These are phyloP conservation scores for Chaetura pelagica DNA, from an alignment of 2,113 vertebrate genomes.

Conservation along the genomic window DNA sequence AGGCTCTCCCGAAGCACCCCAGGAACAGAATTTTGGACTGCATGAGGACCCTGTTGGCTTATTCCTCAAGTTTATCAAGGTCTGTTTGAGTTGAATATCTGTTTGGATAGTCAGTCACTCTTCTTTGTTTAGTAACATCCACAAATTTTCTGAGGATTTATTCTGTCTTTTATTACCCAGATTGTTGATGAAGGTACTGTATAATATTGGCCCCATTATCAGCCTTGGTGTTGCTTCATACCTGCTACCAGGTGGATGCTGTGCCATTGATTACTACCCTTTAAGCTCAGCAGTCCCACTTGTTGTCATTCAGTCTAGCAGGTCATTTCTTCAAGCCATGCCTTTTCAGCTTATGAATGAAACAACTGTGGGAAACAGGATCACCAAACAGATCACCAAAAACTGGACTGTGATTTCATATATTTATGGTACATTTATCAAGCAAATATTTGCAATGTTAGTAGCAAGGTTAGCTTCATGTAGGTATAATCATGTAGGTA, in stretches of 20 bases:
- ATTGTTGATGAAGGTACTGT: neutral
- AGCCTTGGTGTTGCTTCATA: neutral
- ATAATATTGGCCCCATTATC: neutral
- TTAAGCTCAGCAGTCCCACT: neutral
- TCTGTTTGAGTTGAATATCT: neutral
- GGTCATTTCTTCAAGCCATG: neutral
- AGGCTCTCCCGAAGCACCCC: neutral
- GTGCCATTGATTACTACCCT: rapidly evolving
- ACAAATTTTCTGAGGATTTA: neutral
- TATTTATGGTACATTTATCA: neutral
- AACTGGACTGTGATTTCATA: neutral
- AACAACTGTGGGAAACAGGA: neutral
- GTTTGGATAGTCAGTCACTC: neutral
- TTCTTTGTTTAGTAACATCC: neutral
- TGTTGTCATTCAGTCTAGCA: neutral
- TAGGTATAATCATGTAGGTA: neutral
- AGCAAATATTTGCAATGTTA: neutral
- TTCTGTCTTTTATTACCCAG: neutral
- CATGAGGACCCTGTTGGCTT: neutral
- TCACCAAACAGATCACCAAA: neutral
- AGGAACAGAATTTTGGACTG: neutral
- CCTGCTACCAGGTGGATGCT: neutral
- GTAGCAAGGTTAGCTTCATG: neutral
- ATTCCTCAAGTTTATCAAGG: neutral
- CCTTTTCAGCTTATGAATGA: neutral